Evolutionary conservation across 2,797 vertebrate species (phyloP).

Genomic region (Hipposideros larvatus): DNA sequence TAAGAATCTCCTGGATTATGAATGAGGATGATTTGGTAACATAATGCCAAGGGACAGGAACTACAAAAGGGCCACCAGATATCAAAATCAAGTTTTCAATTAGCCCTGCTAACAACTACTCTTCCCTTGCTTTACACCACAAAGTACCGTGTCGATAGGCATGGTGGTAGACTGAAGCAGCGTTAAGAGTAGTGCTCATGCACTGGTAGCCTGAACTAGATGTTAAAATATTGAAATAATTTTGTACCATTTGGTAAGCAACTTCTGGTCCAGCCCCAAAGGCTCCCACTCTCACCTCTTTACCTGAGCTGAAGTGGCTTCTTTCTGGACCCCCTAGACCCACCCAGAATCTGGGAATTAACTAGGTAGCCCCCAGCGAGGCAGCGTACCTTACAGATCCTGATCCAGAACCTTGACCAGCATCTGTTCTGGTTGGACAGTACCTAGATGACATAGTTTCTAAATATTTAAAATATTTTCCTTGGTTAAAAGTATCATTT

Average conservation of each 20-base stretch:
- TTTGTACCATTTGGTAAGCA: background rate
- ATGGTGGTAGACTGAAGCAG: background rate
- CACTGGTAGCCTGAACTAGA: background rate
- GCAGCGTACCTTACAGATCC: background rate
- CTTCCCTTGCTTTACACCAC: background rate
- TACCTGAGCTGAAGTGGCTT: background rate
- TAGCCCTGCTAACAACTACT: background rate
- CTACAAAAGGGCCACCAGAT: background rate
- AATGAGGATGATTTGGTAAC: background rate
- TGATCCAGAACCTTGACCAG: background rate
- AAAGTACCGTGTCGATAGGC: background rate
- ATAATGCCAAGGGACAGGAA: background rate
- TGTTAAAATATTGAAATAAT: background rate
- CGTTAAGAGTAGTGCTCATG: background rate
- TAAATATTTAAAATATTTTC: background rate
- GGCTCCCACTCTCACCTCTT: background rate
- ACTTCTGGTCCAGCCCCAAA: background rate
- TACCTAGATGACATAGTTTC: background rate
- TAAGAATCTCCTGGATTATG: constrained; percentile 44
- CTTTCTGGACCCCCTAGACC: background rate
- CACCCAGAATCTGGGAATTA: background rate
- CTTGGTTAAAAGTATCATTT: background rate
- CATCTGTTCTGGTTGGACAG: background rate
- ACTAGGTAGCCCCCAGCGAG: background rate
- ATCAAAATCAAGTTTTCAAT: background rate